Evolutionary conservation across 92 coral and sea anemone species (phyloP).

Genomic region (Hydrozoanthus gracilis): DNA sequence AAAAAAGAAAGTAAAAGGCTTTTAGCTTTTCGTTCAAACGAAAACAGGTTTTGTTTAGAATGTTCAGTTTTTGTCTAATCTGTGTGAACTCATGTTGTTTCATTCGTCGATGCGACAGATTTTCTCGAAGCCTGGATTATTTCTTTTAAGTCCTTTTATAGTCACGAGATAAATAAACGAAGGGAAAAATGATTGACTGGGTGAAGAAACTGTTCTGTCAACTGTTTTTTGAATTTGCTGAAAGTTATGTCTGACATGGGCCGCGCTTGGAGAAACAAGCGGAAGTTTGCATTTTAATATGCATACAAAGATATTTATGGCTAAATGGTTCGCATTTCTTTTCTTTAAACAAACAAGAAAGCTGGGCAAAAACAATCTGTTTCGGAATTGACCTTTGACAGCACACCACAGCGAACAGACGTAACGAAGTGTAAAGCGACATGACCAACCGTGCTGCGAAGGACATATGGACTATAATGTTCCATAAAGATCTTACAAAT

Average conservation of each 20-base stretch:
- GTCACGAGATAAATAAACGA: neutral
- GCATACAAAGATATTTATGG: neutral
- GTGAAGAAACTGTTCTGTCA: neutral
- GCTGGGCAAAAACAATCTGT: neutral
- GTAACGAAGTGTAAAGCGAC: neutral
- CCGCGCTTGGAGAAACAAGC: neutral
- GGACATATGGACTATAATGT: neutral
- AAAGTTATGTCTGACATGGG: neutral
- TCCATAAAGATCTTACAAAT: neutral
- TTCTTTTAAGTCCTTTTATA: neutral
- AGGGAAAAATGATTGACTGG: neutral
- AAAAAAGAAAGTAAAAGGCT: neutral
- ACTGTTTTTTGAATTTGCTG: neutral
- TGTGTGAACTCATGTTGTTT: neutral
- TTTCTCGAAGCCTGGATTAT: neutral
- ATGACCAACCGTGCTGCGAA: neutral
- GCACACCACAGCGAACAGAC: conserved; percentile 12
- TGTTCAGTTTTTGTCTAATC: neutral
- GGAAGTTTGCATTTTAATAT: neutral
- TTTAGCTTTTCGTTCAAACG: neutral
- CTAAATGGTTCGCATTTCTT: conserved; percentile 3
- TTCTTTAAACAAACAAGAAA: conserved; percentile 28
- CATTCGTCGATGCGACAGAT: neutral
- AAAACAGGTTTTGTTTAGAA: neutral
- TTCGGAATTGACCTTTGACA: conserved; percentile 25